Evolutionary conservation across 2,888 invertebrate genomes (phyloP), one percentile per base, ranked within the genome.

Genomic region (Girardia tigrina): DNA sequence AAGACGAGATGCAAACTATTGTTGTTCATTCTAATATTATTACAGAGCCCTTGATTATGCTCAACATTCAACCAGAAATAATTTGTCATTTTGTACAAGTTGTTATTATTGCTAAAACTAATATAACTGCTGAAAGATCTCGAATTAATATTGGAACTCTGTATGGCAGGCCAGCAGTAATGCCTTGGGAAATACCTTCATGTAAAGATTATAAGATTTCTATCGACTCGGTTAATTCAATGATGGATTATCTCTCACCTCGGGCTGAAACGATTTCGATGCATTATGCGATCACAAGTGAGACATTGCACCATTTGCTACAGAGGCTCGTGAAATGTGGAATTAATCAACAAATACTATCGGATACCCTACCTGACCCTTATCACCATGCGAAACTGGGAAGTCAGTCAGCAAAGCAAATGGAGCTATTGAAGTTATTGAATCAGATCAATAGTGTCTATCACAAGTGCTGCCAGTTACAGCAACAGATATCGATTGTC

Each of bases 81-180:
- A 88, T 92, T 20, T 93, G 92, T 81, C 87, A 92, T 80, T 94
- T 89, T 82, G 87, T 94, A 81, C 93, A 93, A 88, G 90, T 91
- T 78, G 93, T 92, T 29, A 90, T 91, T 0, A 91, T 92, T 79
- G 93, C 92, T 12, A 88, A 92, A 14, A 92, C 92, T 81, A 92
- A 92, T 71, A 90, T 91, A 27, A 90, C 91, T 8, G 23, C 29
- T 0, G 90, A 91, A 75, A 89, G 91, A 79, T 92, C 92, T 81
- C 89, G 90, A 85, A 91, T 94, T 78, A 92, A 93, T 0, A 86
- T 93, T 42, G 94, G 93, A n/a, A 90, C 90, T 84, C 94, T 93
- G 85, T 94, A 91, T 82, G 94, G 94, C 0, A 92, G 93, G 83
- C 88, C 56, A 89, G 90, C 0, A 88, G 81, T 83, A 74, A 86